Base-by-base conservation (phyloP, 2,113 vertebrate species). In the Pseudorhombus dupliciocellatus region DNA sequence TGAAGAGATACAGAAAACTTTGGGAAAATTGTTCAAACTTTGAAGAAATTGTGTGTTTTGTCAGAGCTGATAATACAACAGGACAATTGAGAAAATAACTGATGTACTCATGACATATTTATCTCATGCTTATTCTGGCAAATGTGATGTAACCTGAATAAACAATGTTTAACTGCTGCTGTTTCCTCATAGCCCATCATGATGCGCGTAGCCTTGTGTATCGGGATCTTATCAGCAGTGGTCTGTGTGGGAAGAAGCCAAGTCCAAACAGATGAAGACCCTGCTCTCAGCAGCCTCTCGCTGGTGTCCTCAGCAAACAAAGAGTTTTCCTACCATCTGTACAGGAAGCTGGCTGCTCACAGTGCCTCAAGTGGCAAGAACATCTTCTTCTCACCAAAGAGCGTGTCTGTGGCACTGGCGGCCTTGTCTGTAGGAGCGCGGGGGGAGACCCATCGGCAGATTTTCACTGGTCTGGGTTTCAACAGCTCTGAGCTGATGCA, bases 301-400 rank as follows among this genome's bases (percentile, higher is more conserved):
- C 31, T 58, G 34, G 82, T 94, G 82, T 59, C 42, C 16, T 44
- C 75, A n/a, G 86, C 82, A 63, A 95, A 90, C 79, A 73, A 77
- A 67, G 87, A 88, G 15, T 94, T 94, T 78, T 89, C 89, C 69
- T 93, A 92, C 76, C 54, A 55, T 4, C 83, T 95, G 37, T 95
- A 94, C 87, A 87, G 79, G 51, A 77, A 81, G 4, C 52, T 96
- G n/a, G 84, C 86, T 26, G 20, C 51, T 73, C 72, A 74, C 10
- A n/a, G 83, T 0, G 72, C 76, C 28, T 77, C 70, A 12, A 70
- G 78, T 46, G 77, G 83, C 54, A 84, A 87, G 70, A 96, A 96
- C n/a, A 77, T 95, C 68, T 94, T 96, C 81, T 95, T 90, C 86
- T 96, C 94, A 42, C 94, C 95, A 2, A 34, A 77, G 12, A 94